Percentiles rank a stretch among this genome's conserved stretches.
Evolutionary conservation across 2,113 vertebrate genomes (phyloP).

Genomic region (Calidris pugnax): DNA sequence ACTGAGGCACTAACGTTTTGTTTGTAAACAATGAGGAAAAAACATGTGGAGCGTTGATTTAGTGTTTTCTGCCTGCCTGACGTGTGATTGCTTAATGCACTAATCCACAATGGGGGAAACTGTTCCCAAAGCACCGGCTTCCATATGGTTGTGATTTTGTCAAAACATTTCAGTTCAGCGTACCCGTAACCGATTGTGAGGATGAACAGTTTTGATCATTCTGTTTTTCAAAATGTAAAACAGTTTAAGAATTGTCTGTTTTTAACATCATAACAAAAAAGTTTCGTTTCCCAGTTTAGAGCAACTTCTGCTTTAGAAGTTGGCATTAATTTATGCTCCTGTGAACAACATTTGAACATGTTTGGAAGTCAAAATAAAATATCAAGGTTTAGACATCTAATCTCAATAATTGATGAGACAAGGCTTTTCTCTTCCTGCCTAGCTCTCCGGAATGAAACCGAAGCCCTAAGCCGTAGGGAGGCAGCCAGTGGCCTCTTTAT

Average conservation of each 20-base stretch:
- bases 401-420: neutral
- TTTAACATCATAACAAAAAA: slow-evolving; percentile 55
- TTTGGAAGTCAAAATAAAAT: slow-evolving; percentile 38
- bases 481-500: neutral
- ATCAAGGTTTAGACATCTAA: slow-evolving; percentile 36
- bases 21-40: slow-evolving; percentile 25
- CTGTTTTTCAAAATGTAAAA: slow-evolving; percentile 39
- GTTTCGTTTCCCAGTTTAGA: slow-evolving; percentile 52
- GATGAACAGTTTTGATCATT: slow-evolving; percentile 54
- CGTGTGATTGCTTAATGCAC: neutral
- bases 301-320: slow-evolving; percentile 43
- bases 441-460: neutral
- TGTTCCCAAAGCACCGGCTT: neutral
- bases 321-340: slow-evolving; percentile 44
- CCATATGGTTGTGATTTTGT: slow-evolving; percentile 41
- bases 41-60: neutral
- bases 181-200: neutral
- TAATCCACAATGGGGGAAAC: slow-evolving; percentile 7
- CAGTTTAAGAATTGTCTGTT: slow-evolving; percentile 45
- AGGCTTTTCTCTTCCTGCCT: neutral
- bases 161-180: slow-evolving; percentile 54
- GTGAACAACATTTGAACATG: neutral
- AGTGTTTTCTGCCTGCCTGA: slow-evolving; percentile 26
- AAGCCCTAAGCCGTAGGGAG: neutral
- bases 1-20: neutral